Evolutionary conservation across 1,140 invertebrate species (phyloP), one percentile per base, ranked within the genome.

Genomic region (Dryas iulia): DNA sequence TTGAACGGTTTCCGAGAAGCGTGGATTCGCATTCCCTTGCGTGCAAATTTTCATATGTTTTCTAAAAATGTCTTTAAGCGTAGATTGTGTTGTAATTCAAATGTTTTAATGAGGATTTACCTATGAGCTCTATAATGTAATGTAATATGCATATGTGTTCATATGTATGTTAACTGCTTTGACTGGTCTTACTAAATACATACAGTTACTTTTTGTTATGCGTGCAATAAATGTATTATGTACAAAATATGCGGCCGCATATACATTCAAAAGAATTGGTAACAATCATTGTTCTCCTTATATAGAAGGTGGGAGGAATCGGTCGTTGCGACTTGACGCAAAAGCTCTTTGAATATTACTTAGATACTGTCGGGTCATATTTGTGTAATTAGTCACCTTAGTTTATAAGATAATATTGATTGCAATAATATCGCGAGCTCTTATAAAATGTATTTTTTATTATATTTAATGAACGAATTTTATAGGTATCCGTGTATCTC

Each of bases 201-300:
- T 35, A 5, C 11, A 35, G 33, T 14, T n/a, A 33, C 31, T 35
- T 14, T 14, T 21, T 62, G 30, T 39, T 62, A 47, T 18, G 39
- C 39, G 39, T 39, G 52, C 26, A 24, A 33, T 31, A 63, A 33
- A 56, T 18, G 28, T 26, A 63, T 18, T 63, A 52, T 28, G 25
- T 63, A 63, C 3, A n/a, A n/a, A 24, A 7, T 54, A 30, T 23
- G 47, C 14, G 25, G 18, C 26, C 60, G 47, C 47, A 62, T 53
- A 54, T 63, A 28, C 61, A 63, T 54, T 63, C 18, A 54, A 63
- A 63, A 63, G 61, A 54, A 63, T 63, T 63, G 25, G 25, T 63
- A 53, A 24, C 52, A 63, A 56, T 63, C 30, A 63, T 63, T 63
- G 61, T 63, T 63, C 28, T 52, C 61, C 61, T 63, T 63, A 18